phyloP scores from a whole-genome alignment of 2,113 vertebrate species.

The Microcebus jonahi region DNA sequence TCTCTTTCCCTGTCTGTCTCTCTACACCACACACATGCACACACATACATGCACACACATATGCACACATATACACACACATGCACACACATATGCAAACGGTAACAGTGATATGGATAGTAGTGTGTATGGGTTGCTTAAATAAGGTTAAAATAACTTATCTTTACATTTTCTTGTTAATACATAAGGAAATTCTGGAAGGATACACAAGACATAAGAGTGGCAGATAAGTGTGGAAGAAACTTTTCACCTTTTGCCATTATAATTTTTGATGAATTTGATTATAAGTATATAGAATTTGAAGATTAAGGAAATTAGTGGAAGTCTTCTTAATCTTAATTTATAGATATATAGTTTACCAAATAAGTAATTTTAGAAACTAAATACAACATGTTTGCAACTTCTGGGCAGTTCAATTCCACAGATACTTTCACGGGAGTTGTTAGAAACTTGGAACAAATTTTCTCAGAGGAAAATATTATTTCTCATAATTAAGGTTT shows the following conservation, averaged over 20 bases:
- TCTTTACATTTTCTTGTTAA: background rate
- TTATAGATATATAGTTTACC: background rate
- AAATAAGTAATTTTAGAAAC: conserved; percentile 8
- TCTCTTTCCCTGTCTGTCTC: no score
- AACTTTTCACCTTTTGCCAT: background rate
- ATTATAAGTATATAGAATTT: background rate
- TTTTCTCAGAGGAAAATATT: background rate
- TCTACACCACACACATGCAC: background rate
- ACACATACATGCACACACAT: no score
- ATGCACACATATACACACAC: background rate
- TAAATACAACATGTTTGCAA: background rate
- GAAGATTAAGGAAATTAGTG: background rate
- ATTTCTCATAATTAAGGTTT: background rate
- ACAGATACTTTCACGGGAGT: background rate
- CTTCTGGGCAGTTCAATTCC: background rate
- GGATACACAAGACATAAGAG: background rate
- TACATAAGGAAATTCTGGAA: background rate
- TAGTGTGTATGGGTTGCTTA: background rate
- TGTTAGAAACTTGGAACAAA: background rate
- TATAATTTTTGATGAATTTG: background rate
- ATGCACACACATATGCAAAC: background rate
- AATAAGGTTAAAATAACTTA: background rate
- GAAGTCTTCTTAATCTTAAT: background rate
- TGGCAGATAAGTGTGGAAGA: background rate
- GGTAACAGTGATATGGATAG: background rate